Percentiles rank a stretch among this genome's conserved stretches.
Conservation (phyloP, 53 echinoderm and acorn worm genomes). For the Echinometra lucunter region DNA sequence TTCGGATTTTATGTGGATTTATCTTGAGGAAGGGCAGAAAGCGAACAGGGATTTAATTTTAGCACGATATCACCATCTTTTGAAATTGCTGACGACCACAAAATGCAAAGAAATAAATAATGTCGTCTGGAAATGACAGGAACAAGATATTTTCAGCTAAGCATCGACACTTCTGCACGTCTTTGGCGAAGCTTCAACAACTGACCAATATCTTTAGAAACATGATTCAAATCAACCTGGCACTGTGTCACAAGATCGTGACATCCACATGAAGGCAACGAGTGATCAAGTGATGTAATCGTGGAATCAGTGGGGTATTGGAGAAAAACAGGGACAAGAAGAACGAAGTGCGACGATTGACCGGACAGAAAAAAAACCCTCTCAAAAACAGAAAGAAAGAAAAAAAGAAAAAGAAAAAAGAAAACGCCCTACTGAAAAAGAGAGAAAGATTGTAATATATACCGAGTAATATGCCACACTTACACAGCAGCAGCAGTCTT, state of each 20-base stretch:
- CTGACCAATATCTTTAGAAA: conserved; percentile 23
- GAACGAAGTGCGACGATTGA: neutral
- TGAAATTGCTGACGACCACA: neutral
- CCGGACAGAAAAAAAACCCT: too few relatives aligned
- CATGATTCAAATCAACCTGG: conserved; percentile 32
- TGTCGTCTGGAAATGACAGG: neutral
- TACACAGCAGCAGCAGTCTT: too few relatives aligned
- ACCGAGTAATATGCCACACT: too few relatives aligned
- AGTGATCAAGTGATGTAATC: neutral
- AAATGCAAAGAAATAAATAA: neutral
- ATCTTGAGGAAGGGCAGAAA: neutral
- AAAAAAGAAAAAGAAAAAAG: too few relatives aligned
- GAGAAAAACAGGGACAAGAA: neutral
- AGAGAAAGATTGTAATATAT: too few relatives aligned
- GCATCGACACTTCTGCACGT: neutral
- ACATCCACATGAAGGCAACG: neutral
- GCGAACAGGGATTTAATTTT: neutral
- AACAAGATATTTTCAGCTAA: neutral
- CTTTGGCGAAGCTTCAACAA: conserved; percentile 32
- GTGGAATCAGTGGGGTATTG: neutral
- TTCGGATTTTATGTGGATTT: neutral
- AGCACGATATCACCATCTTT: neutral
- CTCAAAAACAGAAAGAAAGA: too few relatives aligned
- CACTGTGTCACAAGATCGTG: neutral
- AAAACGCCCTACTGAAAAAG: too few relatives aligned